Evolutionary conservation across 2,797 vertebrate species (phyloP), one percentile per base, ranked within the genome.

Genomic region (Ptychadena robeensis): DNA sequence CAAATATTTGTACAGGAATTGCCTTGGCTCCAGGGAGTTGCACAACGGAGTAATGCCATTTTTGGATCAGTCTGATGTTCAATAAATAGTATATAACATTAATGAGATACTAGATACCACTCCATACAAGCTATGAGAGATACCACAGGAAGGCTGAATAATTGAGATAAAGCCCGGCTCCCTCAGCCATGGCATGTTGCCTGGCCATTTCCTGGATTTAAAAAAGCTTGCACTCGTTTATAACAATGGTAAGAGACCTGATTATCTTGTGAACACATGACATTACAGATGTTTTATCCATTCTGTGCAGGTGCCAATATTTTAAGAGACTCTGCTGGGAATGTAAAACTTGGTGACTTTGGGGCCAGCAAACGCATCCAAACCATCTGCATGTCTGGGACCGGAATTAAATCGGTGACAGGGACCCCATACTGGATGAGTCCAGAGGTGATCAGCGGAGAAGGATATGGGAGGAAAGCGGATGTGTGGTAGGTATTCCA

Each of bases 381-480:
- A 90, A 97, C 96, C 82, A 97, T 97, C 91, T 97, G 96, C 88
- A 96, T 96, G 95, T 96, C 96, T 67, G 96, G 96, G 61, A 97
- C 96, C 0, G 96, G 96, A 69, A 97, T 97, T 89, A 96, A 97
- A 89, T 96, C 96, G 0, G 96, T 97, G 90, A 97, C 96, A 0
- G 96, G 96, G 93, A 97, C 96, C 79, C 96, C 96, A 2, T 97
- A 97, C 91, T 97, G 96, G 96, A 97, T 97, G 96, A 97, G 96
- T 85, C 96, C 96, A 0, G 96, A 97, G 87, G 96, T 97, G 80
- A 97, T 97, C 88, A 97, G 96, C 7, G 96, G 96, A 87, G 96
- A 97, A 86, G 96, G 96, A 79, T 97, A 97, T 0, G 96, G 96
- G 64, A 93, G 96, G 86, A 97, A 97, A 88, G 96, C 96, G 69